Evolutionary conservation across 2,797 vertebrate species (phyloP).

Genomic region (Chiroxiphia lanceolata): DNA sequence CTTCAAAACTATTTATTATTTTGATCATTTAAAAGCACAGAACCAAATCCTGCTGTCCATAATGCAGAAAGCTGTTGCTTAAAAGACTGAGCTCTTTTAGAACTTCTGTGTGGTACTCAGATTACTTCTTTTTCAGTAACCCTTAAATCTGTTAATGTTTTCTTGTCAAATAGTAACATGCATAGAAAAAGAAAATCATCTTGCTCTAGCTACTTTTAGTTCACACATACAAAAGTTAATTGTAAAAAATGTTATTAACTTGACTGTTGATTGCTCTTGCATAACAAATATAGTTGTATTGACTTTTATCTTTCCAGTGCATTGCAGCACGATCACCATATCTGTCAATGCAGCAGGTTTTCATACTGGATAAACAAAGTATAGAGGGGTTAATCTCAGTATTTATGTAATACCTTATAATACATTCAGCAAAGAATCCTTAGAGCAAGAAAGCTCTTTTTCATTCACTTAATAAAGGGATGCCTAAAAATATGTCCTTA

Average conservation of each 20-base stretch:
- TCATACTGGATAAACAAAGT: neutral
- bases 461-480: neutral
- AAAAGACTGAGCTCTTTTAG: neutral
- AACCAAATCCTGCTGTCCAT: neutral
- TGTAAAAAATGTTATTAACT: neutral
- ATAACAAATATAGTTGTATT: neutral
- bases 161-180: neutral
- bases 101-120: neutral
- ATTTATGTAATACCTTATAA: constrained; percentile 5
- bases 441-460: neutral
- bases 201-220: neutral
- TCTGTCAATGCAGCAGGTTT: neutral
- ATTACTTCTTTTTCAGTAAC: neutral
- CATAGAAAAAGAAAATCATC: neutral
- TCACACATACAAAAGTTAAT: neutral
- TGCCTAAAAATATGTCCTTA: neutral
- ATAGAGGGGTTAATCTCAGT: neutral
- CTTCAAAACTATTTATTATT: constrained; percentile 37
- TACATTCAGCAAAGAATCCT: neutral
- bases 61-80: neutral
- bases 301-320: neutral
- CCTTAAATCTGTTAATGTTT: neutral
- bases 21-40: constrained; percentile 9
- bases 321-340: neutral
- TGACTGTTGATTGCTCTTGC: neutral